Evolutionary conservation across 2,113 vertebrate genomes (phyloP), one percentile per base, ranked within the genome.

Genomic region (Elgaria multicarinata): DNA sequence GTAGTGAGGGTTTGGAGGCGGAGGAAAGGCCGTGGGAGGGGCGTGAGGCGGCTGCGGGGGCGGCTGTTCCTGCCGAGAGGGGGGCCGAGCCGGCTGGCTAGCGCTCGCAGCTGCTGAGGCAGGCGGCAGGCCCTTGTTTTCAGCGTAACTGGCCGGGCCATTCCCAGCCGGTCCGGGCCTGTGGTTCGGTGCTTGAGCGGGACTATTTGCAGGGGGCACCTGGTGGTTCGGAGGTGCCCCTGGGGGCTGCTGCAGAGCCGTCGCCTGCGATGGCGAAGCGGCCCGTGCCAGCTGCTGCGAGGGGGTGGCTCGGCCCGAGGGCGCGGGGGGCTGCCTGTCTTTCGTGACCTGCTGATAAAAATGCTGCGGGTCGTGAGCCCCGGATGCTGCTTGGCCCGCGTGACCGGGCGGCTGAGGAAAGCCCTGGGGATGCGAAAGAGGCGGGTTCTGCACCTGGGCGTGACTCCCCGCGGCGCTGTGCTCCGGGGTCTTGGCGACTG

Each of bases 301-400:
- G 0, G 92, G 95, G 1, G 87, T 93, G 66, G 91, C 84, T 74
- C 85, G 81, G 42, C 96, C 97, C 3, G 90, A 80, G 33, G 91
- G 95, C 77, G 76, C 83, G 79, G 96, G 96, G 66, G 96, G 97
- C 92, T 97, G 98, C 0, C 94, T 95, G 85, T 98, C 98, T 97
- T 98, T 98, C 87, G 97, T 98, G 92, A 99, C 98, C 98, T 99
- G 99, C 93, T 98, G 98, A 93, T 99, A 99, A 96, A 99, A 99
- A 96, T 88, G 97, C 90, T 97, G 96, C 20, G 95, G 92, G 94
- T 98, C 97, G 96, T 87, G 97, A 36, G 87, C 90, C 76, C 96
- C 94, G 0, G 94, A 42, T 33, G 78, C 95, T 1, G 79, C 36
- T 2, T 87, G 95, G 69, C 31, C 90, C 39, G 93, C 91, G 46